Percentiles rank a stretch among this genome's conserved stretches.
Evolutionary conservation across 1,140 invertebrate species (phyloP).

Genomic region (Chrysopa pallens): DNA sequence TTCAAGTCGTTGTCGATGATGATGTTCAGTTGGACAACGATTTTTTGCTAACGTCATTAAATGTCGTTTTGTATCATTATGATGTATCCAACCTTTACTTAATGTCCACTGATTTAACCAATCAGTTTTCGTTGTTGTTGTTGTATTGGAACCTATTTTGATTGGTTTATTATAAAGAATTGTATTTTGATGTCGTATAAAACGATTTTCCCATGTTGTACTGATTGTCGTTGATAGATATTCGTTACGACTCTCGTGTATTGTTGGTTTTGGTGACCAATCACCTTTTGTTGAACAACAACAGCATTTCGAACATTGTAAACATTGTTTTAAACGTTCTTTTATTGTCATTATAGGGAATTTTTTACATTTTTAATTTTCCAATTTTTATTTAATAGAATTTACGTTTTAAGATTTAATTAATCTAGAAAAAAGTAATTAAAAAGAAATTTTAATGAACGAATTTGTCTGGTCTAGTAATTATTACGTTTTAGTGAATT

Average conservation of each 20-base stretch:
- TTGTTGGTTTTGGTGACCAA: neutral
- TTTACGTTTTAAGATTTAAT: too few species aligned
- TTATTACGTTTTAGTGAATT: too few species aligned
- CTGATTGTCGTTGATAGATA: neutral
- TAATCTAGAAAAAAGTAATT: too few species aligned
- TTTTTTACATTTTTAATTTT: too few species aligned
- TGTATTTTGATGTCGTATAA: neutral
- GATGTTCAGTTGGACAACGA: too few species aligned
- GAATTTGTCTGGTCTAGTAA: too few species aligned
- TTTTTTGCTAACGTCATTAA: constrained; percentile 6
- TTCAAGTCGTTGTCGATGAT: too few species aligned
- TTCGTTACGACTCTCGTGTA: neutral
- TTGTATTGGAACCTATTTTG: constrained; percentile 1
- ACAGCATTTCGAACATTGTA: neutral
- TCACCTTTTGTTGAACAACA: neutral
- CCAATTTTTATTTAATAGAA: too few species aligned
- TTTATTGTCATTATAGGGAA: too few species aligned
- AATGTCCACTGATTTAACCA: constrained; percentile 24
- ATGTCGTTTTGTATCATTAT: constrained; percentile 12
- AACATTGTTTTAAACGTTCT: too few species aligned
- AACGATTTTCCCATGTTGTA: neutral
- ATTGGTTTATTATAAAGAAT: neutral
- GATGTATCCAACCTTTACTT: constrained; percentile 21
- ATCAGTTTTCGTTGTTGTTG: constrained; percentile 11
- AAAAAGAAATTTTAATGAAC: too few species aligned